A percentile compares a stretch with the other conserved stretches of the same genome.
These are phyloP conservation scores for Apis florea DNA, from an alignment of 1,140 invertebrate species.

Conservation along the genomic window DNA sequence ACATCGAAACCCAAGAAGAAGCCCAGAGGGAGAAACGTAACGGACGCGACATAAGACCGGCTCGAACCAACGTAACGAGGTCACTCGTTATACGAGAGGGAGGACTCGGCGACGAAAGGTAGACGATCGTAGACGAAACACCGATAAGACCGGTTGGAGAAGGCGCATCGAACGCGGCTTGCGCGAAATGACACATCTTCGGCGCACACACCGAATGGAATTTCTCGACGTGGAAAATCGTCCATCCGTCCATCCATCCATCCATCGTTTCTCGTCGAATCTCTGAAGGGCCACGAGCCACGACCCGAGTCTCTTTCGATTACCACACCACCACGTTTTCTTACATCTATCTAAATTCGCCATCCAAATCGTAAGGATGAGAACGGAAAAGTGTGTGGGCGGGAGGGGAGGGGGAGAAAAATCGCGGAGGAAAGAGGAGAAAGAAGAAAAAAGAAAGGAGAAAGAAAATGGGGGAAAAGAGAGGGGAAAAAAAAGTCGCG, in stretches of 20 bases:
- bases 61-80: constrained; percentile 37
- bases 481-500: constrained; percentile 47
- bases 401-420: background rate
- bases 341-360: too few relatives aligned
- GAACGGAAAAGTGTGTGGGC: too few relatives aligned
- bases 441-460: background rate
- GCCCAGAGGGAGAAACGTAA: constrained; percentile 32
- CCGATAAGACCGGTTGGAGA: constrained; percentile 5
- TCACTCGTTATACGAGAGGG: constrained; percentile 42
- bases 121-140: background rate
- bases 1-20: constrained; percentile 40
- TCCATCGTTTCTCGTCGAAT: too few relatives aligned
- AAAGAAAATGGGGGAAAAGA: background rate
- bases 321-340: too few relatives aligned
- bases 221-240: background rate
- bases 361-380: too few relatives aligned
- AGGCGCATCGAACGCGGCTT: background rate
- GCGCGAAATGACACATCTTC: background rate
- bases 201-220: background rate
- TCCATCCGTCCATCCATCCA: too few relatives aligned
- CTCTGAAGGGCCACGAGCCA: too few relatives aligned
- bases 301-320: too few relatives aligned
- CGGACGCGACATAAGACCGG: constrained; percentile 37
- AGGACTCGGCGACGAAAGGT: constrained; percentile 11
- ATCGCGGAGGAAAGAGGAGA: background rate